Base-by-base conservation (phyloP, 2,888 invertebrate genomes). In the Drosophila cognata region DNA sequence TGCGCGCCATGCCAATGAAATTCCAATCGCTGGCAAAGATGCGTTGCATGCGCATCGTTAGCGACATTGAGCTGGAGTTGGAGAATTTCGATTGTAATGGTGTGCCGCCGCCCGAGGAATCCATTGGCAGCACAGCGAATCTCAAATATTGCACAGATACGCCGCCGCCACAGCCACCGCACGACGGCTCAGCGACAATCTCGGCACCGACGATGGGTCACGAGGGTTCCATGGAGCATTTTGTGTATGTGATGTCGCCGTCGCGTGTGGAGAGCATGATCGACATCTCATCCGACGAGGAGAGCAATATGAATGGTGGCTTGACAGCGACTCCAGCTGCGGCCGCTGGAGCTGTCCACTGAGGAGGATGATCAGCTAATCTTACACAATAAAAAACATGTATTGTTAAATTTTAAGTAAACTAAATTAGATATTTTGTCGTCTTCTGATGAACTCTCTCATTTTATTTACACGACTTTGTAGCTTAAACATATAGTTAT, bases 161-260 rank as follows among this genome's bases (percentile, higher is more conserved):
- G 1, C 91, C 92, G 41, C 88, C 92, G 3, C 90, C 92, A 4
- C 90, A 84, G n/a, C 77, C 73, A 2, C 79, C 74, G 18, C 38
- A 5, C 5, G 56, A 56, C 16, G 35, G 35, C 10, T 46, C 46
- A 81, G 79, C 21, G 82, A 80, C 1, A 55, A 56, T 3, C 56
- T 81, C 65, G 4, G 52, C 77, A 25, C 67, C 73, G 3, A 43
- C 78, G 6, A 73, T 85, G 36, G 81, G 64, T 13, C 82, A 86
- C 31, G 86, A 86, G 51, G 91, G 89, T 3, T 89, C 88, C 38
- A 92, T 91, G 3, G 93, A 93, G 69, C 93, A 93, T 71, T 93
- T 93, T 65, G 89, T 92, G 16, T 93, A 93, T 74, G 93, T 92
- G 3, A 93, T 93, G 93, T 93, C 93, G 25, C 93, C 93, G n/a